Evolutionary conservation across 2,888 invertebrate genomes (phyloP), one percentile per base, ranked within the genome.

Genomic region (Nematopogon swammerdamellus): DNA sequence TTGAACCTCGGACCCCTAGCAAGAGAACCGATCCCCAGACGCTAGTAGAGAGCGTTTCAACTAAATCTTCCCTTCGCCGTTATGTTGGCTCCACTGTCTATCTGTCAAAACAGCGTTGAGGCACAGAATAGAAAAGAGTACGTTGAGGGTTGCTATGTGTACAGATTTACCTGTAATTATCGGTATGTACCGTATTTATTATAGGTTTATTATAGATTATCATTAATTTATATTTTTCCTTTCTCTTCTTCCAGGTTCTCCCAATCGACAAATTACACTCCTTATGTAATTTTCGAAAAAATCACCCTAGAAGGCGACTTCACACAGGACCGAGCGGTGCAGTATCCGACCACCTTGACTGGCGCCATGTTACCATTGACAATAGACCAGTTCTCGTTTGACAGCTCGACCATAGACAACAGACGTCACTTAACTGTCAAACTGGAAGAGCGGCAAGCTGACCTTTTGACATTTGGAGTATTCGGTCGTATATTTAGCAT

Each of bases 391-490:
- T 51, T 19, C 45, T 16, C n/a, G 44, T 54, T 6, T 29, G 47
- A 48, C 18, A n/a, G 19, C 11, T 29, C 43, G 17, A 44, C 19
- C 16, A 18, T 47, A 29, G 14, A 19, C 20, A 44, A 19, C 19
- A n/a, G 16, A 17, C 18, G 19, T 44, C 18, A 11, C 14, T 19
- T 49, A 16, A 20, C 44, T 19, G 20, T 49, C 25, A 43, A 50
- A 20, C 45, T 50, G n/a, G 25, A 11, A 18, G 20, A 25, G 17
- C 17, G 43, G n/a, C 44, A 17, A 46, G 17, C 46, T 18, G 62
- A 68, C 51, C 49, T 69, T 2, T 46, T 69, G n/a, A 67, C 68
- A 3, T 69, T 70, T 51, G 68, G 61, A 20, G 63, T 69, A 45
- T 69, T 66, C 62, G 61, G 14, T 65, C 64, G 51, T 50, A 51